Base-by-base conservation (phyloP, 2,113 vertebrate genomes). In the Ictalurus furcatus region DNA sequence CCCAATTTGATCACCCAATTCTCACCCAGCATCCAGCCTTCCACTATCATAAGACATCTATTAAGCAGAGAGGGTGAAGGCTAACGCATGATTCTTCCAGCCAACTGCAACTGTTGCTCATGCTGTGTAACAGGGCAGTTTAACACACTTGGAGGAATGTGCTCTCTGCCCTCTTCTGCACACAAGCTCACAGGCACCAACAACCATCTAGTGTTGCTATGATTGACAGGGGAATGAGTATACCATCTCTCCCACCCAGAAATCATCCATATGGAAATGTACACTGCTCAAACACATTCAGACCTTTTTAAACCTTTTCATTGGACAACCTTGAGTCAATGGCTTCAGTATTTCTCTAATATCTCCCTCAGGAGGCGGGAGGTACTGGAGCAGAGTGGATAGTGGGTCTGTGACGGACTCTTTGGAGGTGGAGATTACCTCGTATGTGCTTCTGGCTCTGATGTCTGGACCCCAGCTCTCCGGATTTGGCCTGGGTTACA, bases 371-470 rank as follows among this genome's bases (percentile, higher is more conserved):
- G 88, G 5, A 0, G 52, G 14, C 4, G 37, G 48, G 2, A 44
- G 84, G 0, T 76, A 81, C 84, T 89, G 88, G 88, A 86, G 59
- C 48, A 80, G 74, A 8, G 25, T 6, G 30, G 44, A 19, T 30
- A 34, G 3, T 30, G 48, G 34, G 23, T 44, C 59, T 3, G 58
- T 81, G 58, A 23, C 19, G 16, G 52, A 69, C 63, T 81, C 84
- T 59, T 65, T 89, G 52, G 88, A 89, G 4, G 84, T 89, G 61
- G 88, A 98, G 93, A 96, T 95, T 88, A 96, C 95, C n/a, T 94
- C 96, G 30, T 98, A 98, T 0, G 93, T 93, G 37, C 89, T 98
- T 59, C 84, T 97, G 91, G 95, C 96, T 11, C 25, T 97, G 58
- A 94, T 97, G 71, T 92, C 91, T 2, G 95, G 84, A 89, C 84